A percentile compares a stretch with the other conserved stretches of the same genome.
Conservation (phyloP, 2,113 vertebrate genomes). For the Cyprinus carpio region DNA sequence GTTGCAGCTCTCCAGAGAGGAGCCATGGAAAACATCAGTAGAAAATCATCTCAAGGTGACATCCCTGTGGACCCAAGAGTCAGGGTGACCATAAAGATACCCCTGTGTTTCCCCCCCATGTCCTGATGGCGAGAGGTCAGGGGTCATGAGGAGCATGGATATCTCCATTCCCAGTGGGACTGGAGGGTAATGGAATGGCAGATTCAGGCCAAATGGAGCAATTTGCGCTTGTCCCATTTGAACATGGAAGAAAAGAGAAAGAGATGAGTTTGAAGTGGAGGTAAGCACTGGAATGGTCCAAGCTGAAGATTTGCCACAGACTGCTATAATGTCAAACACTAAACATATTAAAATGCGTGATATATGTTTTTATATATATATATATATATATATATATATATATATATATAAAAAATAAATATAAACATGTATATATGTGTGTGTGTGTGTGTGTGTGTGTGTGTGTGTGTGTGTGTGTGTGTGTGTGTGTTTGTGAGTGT, state of each 20-base stretch:
- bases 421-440: too few species aligned
- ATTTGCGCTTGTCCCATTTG: slow-evolving; percentile 68
- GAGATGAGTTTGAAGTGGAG: slow-evolving; percentile 59
- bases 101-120: slow-evolving; percentile 60
- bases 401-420: too few species aligned
- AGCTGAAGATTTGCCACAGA: too few species aligned
- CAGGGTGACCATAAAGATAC: slow-evolving; percentile 64
- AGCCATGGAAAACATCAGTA: slow-evolving; percentile 11
- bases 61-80: slow-evolving; percentile 35
- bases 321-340: too few species aligned
- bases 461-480: too few species aligned
- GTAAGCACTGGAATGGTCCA: too few species aligned
- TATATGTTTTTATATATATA: too few species aligned
- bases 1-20: slow-evolving; percentile 22
- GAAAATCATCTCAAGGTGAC: neutral
- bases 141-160: slow-evolving; percentile 74
- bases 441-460: too few species aligned
- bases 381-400: too few species aligned
- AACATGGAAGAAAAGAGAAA: slow-evolving; percentile 58
- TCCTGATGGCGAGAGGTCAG: slow-evolving; percentile 67
- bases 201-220: slow-evolving; percentile 71
- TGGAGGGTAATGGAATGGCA: slow-evolving; percentile 74
- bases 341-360: too few species aligned
- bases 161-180: slow-evolving; percentile 68
- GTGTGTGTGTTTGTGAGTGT: too few species aligned